Base-by-base conservation (phyloP, 2,113 vertebrate species). In the Motacilla alba region DNA sequence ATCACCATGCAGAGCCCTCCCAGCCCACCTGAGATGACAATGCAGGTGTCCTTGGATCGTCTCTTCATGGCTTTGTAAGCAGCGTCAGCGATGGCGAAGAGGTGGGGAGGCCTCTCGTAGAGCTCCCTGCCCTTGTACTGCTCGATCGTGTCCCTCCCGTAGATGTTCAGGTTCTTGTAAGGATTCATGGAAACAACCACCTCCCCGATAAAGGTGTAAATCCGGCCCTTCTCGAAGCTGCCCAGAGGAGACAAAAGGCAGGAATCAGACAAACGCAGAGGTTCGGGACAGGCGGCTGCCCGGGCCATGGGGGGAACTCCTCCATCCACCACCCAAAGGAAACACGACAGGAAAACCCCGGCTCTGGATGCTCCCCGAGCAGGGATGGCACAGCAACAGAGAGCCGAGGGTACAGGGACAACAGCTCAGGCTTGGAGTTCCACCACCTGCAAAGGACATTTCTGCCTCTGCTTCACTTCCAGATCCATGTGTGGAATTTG, bases 1-100 rank as follows among this genome's bases (percentile, higher is more conserved):
- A 21, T 76, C 44, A 6, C 3, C 21, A 55, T 3, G 74, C 41
- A 33, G 41, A 47, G 81, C 83, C 37, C 46, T 49, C 59, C 21
- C 44, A 62, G 77, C 97, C 75, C 93, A 99, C 99, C 99, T 98
- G 99, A 99, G 98, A 99, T 99, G 72, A 99, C 98, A 62, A 99
- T 99, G 37, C 99, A 99, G 13, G 99, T 99, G 97, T 99, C 99
- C 96, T 99, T 99, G 52, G 99, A 99, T 55, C 99, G 95, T 77
- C 99, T 98, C 98, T 99, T 99, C 99, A 99, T 99, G 33, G 99
- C 99, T 95, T 99, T 99, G 97, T 99, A 99, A 7, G 99, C 99
- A 4, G 99, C 99, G 12, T 99, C 99, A 0, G 99, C 99, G 24
- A 99, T 99, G 75, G 99, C 99, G 2, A 99, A 99, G 37, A 99